These are phyloP conservation scores for Chironex yamaguchii DNA, from an alignment of 30 jellyfish, hydroid and myxozoan species.

Conservation along the genomic window DNA sequence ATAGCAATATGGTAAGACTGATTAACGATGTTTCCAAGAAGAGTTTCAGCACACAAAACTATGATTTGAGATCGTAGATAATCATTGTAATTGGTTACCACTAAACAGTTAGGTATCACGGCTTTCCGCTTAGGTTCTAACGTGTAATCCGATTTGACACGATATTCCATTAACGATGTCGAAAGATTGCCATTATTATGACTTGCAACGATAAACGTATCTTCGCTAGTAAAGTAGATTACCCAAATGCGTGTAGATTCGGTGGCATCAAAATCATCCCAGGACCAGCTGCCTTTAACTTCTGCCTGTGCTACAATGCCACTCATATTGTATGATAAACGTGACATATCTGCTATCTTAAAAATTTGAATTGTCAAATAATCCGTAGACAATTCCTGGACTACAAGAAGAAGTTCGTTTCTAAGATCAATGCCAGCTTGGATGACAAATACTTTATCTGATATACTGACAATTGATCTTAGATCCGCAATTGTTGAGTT, in stretches of 20 bases:
- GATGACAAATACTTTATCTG: conserved; percentile 89
- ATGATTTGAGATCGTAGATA: conserved; percentile 81
- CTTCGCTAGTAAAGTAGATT: conserved; percentile 79
- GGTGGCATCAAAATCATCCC: conserved; percentile 97
- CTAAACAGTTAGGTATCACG: conserved; percentile 77
- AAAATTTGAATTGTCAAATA: conserved; percentile 84
- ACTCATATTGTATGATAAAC: conserved; percentile 90
- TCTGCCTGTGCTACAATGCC: conserved; percentile 97
- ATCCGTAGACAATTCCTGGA: conserved; percentile 91
- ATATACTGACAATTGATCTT: conserved; percentile 91
- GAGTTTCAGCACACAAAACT: conserved; percentile 95
- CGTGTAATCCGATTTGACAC: conserved; percentile 76
- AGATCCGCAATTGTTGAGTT: conserved; percentile 83
- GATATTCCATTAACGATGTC: conserved; percentile 83
- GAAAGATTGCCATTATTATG: conserved; percentile 82
- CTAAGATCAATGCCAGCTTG: conserved; percentile 97
- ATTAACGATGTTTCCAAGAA: conserved; percentile 80
- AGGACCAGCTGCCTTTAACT: conserved; percentile 97
- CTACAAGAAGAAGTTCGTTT: conserved; percentile 84
- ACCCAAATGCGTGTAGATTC: conserved; percentile 98
- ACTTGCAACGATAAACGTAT: conserved; percentile 83
- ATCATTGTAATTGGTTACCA: conserved; percentile 93
- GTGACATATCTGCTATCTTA: conserved; percentile 91
- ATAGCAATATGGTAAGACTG: conserved; percentile 91
- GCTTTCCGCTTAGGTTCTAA: conserved; percentile 74